Conservation (phyloP, 1,140 invertebrate genomes). For the Pogonognathellus flavescens region DNA sequence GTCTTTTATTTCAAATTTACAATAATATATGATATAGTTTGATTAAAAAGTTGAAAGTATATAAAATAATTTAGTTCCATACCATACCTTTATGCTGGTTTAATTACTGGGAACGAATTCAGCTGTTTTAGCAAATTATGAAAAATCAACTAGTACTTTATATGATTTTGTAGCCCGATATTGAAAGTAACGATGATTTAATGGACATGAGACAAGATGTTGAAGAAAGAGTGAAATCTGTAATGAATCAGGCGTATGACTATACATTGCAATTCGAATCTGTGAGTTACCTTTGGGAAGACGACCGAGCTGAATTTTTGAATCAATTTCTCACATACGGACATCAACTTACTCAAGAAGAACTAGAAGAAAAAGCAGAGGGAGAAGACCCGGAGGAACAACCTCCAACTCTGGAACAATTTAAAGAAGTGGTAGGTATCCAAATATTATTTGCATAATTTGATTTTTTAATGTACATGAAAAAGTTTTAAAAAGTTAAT, state of each 20-base stretch:
- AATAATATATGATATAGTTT: too few species aligned
- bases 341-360: conserved; percentile 84
- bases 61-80: too few species aligned
- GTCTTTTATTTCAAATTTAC: too few species aligned
- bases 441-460: too few species aligned
- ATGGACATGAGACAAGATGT: conserved; percentile 60
- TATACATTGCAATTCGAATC: conserved; percentile 70
- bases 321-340: conserved; percentile 91
- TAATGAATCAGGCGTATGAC: conserved; percentile 68
- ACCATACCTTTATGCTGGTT: too few species aligned
- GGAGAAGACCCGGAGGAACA: conserved; percentile 75
- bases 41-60: too few species aligned
- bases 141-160: too few species aligned
- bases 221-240: conserved; percentile 58
- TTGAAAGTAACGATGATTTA: conserved; percentile 54
- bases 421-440: conserved; percentile 81
- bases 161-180: conserved; percentile 32
- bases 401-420: conserved; percentile 87
- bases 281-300: conserved; percentile 91
- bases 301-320: conserved; percentile 88
- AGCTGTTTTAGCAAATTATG: too few species aligned
- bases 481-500: neutral
- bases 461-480: too few species aligned
- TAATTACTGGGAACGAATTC: too few species aligned
- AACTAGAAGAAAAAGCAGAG: conserved; percentile 83